These are phyloP conservation scores for Scomberomorus guttatus DNA, from an alignment of 2,797 vertebrate genomes.

Conservation along the genomic window DNA sequence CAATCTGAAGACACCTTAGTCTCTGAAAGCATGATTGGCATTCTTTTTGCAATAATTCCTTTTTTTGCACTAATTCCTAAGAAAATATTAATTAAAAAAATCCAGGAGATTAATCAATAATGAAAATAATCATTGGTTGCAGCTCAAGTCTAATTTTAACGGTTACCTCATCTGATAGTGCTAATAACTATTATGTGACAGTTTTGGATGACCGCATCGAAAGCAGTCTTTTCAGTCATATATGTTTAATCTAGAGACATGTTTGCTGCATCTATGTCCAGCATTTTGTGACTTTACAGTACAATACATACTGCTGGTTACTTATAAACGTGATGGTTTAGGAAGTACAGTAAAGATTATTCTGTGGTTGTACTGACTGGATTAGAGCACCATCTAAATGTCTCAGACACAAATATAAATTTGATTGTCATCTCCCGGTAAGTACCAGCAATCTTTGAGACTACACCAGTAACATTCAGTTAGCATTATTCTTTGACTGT, in stretches of 20 bases:
- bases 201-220: too few relatives aligned
- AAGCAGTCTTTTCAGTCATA: neutral
- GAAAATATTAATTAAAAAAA: neutral
- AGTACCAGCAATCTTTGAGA: neutral
- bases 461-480: constrained; percentile 19
- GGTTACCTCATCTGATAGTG: neutral
- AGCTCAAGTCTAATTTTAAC: neutral
- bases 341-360: neutral
- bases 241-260: neutral
- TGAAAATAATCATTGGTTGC: neutral
- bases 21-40: neutral
- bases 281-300: neutral
- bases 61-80: neutral
- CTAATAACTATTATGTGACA: neutral
- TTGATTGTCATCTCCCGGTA: constrained; percentile 1
- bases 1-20: neutral
- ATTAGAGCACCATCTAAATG: constrained; percentile 12
- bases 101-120: neutral
- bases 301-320: neutral
- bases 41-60: neutral
- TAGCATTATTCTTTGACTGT: constrained; percentile 2
- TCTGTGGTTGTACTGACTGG: neutral
- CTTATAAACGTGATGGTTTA: neutral
- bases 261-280: neutral
- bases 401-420: constrained; percentile 12